phyloP scores from a whole-genome alignment of 92 coral and sea anemone species.

The Isaurus tuberculatus region DNA sequence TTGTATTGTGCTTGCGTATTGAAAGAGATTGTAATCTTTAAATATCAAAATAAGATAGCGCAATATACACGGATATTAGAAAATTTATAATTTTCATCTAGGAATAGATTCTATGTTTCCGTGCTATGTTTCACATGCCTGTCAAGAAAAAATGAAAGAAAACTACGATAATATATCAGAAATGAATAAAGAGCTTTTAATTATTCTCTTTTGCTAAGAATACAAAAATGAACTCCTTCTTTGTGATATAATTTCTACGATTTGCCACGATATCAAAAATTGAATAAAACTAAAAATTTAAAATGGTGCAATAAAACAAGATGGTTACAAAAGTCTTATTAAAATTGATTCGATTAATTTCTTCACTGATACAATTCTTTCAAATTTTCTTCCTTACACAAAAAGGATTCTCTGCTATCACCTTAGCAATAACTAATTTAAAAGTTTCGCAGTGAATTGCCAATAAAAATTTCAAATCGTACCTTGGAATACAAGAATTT shows the following conservation, averaged over 20 bases:
- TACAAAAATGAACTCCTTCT: neutral
- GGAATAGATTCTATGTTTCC: neutral
- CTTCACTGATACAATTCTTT: constrained; percentile 43
- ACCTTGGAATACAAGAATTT: too few species aligned
- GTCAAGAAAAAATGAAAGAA: neutral
- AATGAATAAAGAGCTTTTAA: neutral
- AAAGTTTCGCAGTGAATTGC: neutral
- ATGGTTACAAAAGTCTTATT: constrained; percentile 27
- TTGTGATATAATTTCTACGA: neutral
- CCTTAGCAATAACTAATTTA: constrained; percentile 43
- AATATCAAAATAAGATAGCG: constrained; percentile 9
- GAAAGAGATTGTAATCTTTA: constrained; percentile 34
- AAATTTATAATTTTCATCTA: constrained; percentile 10
- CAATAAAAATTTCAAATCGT: constrained; percentile 1
- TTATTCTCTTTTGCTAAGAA: neutral
- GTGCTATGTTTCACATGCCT: neutral
- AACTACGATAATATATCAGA: neutral
- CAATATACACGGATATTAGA: neutral
- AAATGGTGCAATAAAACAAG: constrained; percentile 24
- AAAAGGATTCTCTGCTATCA: constrained; percentile 2
- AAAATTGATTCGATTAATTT: constrained; percentile 48
- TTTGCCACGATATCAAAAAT: constrained; percentile 40
- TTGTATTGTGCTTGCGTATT: constrained; percentile 37
- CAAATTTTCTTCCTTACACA: constrained; percentile 41
- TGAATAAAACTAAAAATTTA: constrained; percentile 13